Evolutionary conservation across 2,113 vertebrate genomes (phyloP).

Genomic region (Cavia porcellus): DNA sequence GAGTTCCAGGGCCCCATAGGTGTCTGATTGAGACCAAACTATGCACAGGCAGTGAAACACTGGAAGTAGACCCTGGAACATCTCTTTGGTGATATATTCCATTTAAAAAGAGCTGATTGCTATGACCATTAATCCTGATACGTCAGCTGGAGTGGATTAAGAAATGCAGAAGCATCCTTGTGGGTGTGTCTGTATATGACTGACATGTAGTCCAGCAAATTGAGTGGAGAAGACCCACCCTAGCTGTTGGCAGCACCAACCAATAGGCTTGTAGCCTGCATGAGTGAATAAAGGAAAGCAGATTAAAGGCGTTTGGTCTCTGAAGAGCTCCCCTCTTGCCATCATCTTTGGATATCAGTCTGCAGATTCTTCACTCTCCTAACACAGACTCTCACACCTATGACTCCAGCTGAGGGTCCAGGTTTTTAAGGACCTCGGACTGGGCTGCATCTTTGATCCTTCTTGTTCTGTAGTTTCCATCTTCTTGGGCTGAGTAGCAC

Average conservation of each 20-base stretch:
- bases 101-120: no score
- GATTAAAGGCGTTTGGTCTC: rapidly evolving
- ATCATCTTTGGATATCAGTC: neutral
- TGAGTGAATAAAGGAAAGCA: neutral
- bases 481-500: neutral
- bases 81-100: neutral
- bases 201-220: neutral
- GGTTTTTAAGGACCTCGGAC: neutral
- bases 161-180: no score
- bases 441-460: neutral
- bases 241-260: neutral
- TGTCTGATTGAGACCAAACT: neutral
- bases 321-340: neutral
- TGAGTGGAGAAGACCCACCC: neutral
- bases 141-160: neutral
- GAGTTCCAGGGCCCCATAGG: no score
- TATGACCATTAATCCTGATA: neutral
- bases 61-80: rapidly evolving
- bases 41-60: rapidly evolving
- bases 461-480: neutral
- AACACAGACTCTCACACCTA: neutral
- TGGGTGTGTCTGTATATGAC: neutral
- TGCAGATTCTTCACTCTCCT: neutral
- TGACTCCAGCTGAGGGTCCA: neutral
- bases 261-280: neutral